These are phyloP conservation scores for sheep (Ovis aries) DNA, from an alignment of 2,113 vertebrate species.

Conservation along the genomic window ARS-UI_Ramb_v3.0 NC_056056.1:120204001-120204500, in stretches of 20 bases:
- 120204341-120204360: not conserved
- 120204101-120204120: not conserved
- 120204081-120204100: not conserved
- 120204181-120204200: not conserved
- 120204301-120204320: not conserved
- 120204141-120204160: not conserved
- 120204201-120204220: not conserved
- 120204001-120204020: too few relatives aligned
- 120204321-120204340: not conserved
- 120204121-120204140: not conserved
- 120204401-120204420: not conserved
- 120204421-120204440: not conserved
- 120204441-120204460: not conserved
- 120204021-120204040: not conserved
- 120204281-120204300: not conserved
- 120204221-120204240: not conserved
- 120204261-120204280: not conserved
- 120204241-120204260: not conserved
- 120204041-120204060: not conserved
- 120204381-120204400: not conserved
- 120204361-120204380: not conserved
- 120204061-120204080: not conserved
- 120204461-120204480: not conserved
- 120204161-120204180: not conserved
- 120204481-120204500: not conserved